Evolutionary conservation across 2,113 vertebrate species (phyloP).

Genomic region (Nycticorax nycticorax): DNA sequence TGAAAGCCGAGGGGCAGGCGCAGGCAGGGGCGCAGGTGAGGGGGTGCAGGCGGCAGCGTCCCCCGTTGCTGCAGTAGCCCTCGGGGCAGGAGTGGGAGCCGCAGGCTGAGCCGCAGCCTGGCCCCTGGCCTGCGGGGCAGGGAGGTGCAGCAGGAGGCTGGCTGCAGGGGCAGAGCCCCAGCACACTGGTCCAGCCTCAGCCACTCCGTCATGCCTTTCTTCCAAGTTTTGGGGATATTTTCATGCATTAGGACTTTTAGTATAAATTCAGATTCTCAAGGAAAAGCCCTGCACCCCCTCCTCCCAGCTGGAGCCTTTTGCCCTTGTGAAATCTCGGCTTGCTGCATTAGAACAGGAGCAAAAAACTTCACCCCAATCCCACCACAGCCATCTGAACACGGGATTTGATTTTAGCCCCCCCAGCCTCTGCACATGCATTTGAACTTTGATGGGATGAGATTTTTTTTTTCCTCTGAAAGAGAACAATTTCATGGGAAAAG

Average conservation of each 20-base stretch:
- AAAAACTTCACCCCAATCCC: background rate
- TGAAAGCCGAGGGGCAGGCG: background rate
- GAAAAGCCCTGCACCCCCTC: background rate
- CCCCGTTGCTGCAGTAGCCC: constrained; percentile 34
- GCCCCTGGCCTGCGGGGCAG: background rate
- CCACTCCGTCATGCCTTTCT: background rate
- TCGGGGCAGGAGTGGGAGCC: background rate
- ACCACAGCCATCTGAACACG: background rate
- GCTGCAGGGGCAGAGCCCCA: background rate
- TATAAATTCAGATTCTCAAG: background rate
- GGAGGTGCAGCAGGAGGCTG: background rate
- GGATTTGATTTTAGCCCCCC: background rate
- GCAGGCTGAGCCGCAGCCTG: background rate
- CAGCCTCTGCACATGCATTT: fast-evolving
- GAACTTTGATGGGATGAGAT: background rate
- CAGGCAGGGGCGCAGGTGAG: background rate
- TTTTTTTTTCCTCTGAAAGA: background rate
- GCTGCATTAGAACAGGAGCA: background rate
- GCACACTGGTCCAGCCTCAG: background rate
- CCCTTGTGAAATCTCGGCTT: background rate
- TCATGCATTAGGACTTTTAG: fast-evolving
- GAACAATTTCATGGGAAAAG: background rate
- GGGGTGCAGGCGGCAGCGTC: background rate
- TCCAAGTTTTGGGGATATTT: background rate
- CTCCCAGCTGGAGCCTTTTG: background rate